Evolutionary conservation across 92 coral and sea anemone species (phyloP).

Genomic region (Parazoanthus darwini): DNA sequence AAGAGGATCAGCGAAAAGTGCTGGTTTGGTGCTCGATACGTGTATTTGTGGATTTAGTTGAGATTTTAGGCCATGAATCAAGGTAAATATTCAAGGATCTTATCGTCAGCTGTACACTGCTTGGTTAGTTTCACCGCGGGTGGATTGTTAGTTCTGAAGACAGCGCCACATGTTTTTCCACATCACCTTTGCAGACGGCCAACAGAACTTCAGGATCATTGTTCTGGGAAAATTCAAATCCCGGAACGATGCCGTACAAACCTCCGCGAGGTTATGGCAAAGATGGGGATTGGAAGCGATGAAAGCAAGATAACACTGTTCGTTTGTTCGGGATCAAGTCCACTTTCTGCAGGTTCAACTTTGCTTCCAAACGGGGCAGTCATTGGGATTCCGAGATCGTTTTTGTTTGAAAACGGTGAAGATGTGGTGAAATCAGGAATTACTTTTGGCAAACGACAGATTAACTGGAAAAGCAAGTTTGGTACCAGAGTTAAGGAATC

Average conservation of each 20-base stretch:
- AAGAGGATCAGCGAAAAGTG: neutral
- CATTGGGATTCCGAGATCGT: slow-evolving; percentile 83
- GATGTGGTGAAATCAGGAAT: slow-evolving; percentile 70
- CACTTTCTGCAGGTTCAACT: slow-evolving; percentile 91
- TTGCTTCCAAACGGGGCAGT: slow-evolving; percentile 94
- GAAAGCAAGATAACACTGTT: slow-evolving; percentile 74
- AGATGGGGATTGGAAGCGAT: slow-evolving; percentile 58
- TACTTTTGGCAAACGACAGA: slow-evolving; percentile 59
- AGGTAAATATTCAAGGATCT: neutral
- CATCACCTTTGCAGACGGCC: slow-evolving; percentile 53
- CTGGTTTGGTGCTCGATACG: too few species aligned
- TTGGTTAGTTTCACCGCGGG: slow-evolving; percentile 70
- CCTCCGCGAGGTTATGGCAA: slow-evolving; percentile 58
- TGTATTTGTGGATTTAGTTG: neutral
- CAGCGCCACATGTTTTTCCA: slow-evolving; percentile 80
- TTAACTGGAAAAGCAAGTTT: slow-evolving; percentile 70
- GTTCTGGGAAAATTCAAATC: slow-evolving; percentile 46
- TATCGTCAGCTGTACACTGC: slow-evolving; percentile 32
- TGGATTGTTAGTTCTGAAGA: slow-evolving; percentile 55
- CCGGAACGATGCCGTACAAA: slow-evolving; percentile 70
- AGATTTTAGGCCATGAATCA: neutral
- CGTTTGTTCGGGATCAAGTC: slow-evolving; percentile 75
- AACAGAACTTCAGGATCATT: slow-evolving; percentile 63
- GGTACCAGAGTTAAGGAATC: slow-evolving; percentile 75
- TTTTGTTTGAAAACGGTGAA: slow-evolving; percentile 73